These are phyloP conservation scores for Morbakka virulenta DNA, from an alignment of 30 jellyfish, hydroid and myxozoan species.

Conservation along the genomic window DNA sequence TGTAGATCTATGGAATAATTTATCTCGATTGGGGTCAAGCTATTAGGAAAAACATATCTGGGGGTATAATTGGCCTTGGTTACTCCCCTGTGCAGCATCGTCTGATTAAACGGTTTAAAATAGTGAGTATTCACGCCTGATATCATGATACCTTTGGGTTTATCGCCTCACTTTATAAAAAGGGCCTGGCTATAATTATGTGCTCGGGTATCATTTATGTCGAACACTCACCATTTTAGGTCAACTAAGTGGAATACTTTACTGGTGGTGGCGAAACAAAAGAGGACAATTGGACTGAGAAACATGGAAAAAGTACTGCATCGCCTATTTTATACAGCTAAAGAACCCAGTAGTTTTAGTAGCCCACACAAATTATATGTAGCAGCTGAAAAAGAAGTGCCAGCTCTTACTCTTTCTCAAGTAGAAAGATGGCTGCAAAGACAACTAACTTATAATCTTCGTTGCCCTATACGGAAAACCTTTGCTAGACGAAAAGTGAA, in stretches of 20 bases:
- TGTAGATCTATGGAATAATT: neutral
- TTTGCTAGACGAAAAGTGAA: conserved; percentile 29
- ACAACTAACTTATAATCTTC: conserved; percentile 26
- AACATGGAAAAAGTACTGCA: neutral
- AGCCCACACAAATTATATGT: conserved; percentile 18
- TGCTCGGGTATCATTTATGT: neutral
- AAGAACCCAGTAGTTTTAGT: conserved; percentile 27
- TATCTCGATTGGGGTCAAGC: neutral
- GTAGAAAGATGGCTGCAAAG: conserved; percentile 24
- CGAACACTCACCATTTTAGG: neutral
- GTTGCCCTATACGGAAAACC: conserved; percentile 33
- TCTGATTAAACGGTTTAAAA: neutral
- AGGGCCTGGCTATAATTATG: neutral
- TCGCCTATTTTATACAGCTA: neutral
- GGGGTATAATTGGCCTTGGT: neutral
- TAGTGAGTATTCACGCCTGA: neutral
- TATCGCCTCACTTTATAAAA: neutral
- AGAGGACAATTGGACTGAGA: neutral
- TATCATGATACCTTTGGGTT: neutral
- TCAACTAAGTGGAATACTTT: neutral
- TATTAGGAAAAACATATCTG: no score
- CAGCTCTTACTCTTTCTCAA: conserved; percentile 9
- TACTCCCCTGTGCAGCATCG: neutral
- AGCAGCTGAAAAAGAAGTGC: conserved; percentile 32
- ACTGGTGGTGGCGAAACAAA: neutral